Evolutionary conservation across 2,797 vertebrate genomes (phyloP).

Genomic region (Momotus momota): DNA sequence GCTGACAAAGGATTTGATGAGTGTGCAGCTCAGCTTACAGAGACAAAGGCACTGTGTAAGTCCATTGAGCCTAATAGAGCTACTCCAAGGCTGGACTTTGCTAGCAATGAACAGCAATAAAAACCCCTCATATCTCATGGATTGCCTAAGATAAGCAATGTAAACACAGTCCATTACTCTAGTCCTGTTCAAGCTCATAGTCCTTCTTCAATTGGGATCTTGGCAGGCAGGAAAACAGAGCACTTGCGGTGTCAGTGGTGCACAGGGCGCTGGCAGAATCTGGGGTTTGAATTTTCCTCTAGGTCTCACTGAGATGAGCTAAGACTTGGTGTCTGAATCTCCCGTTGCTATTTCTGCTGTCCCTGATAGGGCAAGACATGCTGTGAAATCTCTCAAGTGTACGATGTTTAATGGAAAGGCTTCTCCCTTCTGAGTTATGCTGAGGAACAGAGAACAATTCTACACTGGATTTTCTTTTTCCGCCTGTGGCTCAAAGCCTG

Average conservation of each 20-base stretch:
- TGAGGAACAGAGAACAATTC: neutral
- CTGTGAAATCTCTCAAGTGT: neutral
- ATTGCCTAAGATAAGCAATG: neutral
- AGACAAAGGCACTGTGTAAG: neutral
- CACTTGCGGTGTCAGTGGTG: neutral
- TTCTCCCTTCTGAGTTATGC: neutral
- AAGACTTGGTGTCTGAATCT: neutral
- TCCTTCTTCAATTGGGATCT: neutral
- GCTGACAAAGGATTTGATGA: conserved; percentile 36
- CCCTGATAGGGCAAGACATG: neutral
- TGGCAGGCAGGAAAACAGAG: neutral
- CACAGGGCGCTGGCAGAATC: neutral
- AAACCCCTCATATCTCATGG: neutral
- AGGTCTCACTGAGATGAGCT: neutral
- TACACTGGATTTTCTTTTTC: neutral
- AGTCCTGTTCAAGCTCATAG: neutral
- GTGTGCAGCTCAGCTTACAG: neutral
- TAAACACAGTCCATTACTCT: neutral
- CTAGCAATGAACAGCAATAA: neutral
- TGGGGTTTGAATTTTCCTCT: neutral
- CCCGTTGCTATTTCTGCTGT: neutral
- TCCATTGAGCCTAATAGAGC: neutral
- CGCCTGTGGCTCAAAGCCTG: neutral
- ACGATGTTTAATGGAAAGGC: neutral
- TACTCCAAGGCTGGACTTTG: neutral